Evolutionary conservation across 2,888 invertebrate species (phyloP).

Genomic region (Dynastes tityus): DNA sequence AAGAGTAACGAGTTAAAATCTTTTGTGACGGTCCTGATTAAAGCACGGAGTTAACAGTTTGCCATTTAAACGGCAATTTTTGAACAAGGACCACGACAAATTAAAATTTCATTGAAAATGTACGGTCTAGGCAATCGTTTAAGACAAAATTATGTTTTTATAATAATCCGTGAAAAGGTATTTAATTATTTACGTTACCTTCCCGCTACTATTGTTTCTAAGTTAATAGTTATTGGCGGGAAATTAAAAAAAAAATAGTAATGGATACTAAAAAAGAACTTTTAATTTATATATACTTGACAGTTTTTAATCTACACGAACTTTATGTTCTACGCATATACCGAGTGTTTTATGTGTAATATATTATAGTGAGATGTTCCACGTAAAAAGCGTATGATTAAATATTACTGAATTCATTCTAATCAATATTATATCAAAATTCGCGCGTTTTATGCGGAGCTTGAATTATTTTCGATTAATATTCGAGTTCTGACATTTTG

Average conservation of each 20-base stretch:
- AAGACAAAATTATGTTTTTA: conserved; percentile 59
- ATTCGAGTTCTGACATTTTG: no score
- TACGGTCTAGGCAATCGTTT: conserved; percentile 61
- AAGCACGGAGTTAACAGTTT: conserved; percentile 38
- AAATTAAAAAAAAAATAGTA: neutral
- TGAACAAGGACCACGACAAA: conserved; percentile 59
- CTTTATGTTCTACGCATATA: no score
- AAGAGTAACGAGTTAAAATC: conserved; percentile 15
- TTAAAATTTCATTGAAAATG: conserved; percentile 61
- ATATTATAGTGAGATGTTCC: no score
- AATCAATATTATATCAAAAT: no score
- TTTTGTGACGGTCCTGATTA: conserved; percentile 39
- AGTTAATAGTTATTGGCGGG: neutral
- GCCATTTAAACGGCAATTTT: conserved; percentile 55
- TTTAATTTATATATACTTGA: no score
- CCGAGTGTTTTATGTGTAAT: no score
- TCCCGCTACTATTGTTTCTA: conserved; percentile 43
- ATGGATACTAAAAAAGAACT: neutral
- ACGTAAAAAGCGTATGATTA: no score
- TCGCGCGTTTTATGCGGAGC: no score
- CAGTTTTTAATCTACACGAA: no score
- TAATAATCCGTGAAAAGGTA: conserved; percentile 58
- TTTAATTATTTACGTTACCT: conserved; percentile 58
- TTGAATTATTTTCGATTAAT: no score
- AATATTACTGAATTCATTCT: no score